Base-by-base conservation (phyloP, 2,113 vertebrate species). In the Hemiprocne comata region DNA sequence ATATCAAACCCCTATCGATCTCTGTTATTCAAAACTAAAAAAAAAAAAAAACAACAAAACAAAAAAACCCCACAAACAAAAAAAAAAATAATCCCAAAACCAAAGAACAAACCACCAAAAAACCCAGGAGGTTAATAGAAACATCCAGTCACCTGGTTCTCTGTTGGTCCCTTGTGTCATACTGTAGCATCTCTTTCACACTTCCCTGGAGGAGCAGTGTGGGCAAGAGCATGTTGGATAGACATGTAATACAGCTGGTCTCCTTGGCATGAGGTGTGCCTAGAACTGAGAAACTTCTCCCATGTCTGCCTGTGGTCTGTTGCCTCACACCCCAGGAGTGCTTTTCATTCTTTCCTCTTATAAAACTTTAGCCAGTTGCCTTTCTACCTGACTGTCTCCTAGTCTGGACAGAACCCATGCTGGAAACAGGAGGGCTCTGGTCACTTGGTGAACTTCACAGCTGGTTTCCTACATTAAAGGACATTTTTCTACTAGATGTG, bases 221-320 rank as follows among this genome's bases (percentile, higher is more conserved):
- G 16, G 26, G 46, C 34, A 93, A 57, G 70, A 50, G 19, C 31
- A 3, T 6, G 15, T 53, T 28, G n/a, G 38, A 6, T 36, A 15
- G 33, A 9, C 1, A 0, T 57, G 19, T 26, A 16, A 2, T 34
- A 28, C 51, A 46, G 57, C 11, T 28, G 7, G n/a, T 58, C 55
- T 60, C 21, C 62, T 50, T 71, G 54, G 31, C 13, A 3, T 42
- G 14, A 74, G 46, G 6, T 33, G 12, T 51, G 7, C 26, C 55
- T 51, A 38, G 67, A 82, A 36, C 50, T 58, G 46, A 87, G 84
- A 53, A 87, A 21, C 10, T 40, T 50, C 8, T 58, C 13, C 64
- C 6, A 1, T 34, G 18, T 53, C 34, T 82, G 31, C n/a, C 36
- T 6, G 0, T 46, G 29, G n/a, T n/a, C 53, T 67, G 0, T 72